A percentile compares a stretch with the other conserved stretches of the same genome.
phyloP scores from a whole-genome alignment of 2,113 vertebrate genomes.

The Helogale parvula region DNA sequence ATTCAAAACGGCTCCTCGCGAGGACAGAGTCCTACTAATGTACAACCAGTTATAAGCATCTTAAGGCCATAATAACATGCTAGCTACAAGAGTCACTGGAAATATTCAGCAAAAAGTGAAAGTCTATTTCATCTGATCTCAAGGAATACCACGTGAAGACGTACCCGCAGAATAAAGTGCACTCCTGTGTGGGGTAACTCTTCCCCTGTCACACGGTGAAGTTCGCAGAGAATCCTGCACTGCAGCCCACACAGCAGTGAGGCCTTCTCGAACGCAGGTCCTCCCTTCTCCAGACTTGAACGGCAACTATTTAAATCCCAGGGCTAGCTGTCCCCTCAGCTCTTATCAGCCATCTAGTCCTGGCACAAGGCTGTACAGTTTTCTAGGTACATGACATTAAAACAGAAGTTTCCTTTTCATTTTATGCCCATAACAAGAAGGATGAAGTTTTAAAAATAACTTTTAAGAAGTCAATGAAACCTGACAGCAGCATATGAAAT shows the following conservation, averaged over 20 bases:
- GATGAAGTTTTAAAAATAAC: not conserved
- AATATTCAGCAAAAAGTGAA: not conserved
- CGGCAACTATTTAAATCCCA: not conserved
- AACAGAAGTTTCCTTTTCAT: not conserved
- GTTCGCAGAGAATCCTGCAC: not conserved
- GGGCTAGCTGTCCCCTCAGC: not conserved
- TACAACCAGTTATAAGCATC: not conserved
- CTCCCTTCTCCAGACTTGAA: not conserved
- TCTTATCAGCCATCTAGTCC: not conserved
- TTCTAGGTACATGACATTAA: not conserved
- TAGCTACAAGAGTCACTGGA: not conserved
- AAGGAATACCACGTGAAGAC: not conserved
- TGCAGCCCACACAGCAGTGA: not conserved
- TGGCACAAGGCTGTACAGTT: not conserved
- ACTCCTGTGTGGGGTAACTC: not conserved
- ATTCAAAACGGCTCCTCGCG: not conserved
- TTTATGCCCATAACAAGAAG: not conserved
- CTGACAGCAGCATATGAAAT: not conserved
- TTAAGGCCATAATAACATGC: not conserved
- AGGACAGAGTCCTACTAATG: not conserved
- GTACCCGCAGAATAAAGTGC: not conserved
- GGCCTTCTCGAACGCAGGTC: not conserved
- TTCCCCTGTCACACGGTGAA: not conserved
- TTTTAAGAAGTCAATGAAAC: slow-evolving; percentile 35
- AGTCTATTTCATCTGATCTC: not conserved